Base-by-base conservation (phyloP, 2,888 invertebrate genomes). In the Cosmorhoe ocellata region DNA sequence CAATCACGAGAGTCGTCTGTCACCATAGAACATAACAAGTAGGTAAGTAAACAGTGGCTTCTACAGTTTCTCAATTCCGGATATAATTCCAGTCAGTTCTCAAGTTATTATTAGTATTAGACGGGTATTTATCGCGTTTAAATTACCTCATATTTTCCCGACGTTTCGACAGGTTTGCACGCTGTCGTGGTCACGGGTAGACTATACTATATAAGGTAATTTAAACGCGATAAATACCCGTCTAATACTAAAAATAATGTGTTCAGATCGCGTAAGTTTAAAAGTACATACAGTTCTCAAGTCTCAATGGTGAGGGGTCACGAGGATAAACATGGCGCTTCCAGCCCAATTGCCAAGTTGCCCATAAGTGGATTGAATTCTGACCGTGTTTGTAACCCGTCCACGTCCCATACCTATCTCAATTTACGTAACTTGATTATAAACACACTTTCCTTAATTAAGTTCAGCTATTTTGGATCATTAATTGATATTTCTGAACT, bases 301-400 rank as follows among this genome's bases (percentile, higher is more conserved):
- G 72, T 68, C 68, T 60, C 71, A 70, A 73, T 72, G 74, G 78
- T 77, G 70, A 66, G 76, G 78, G 79, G 78, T 81, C 79, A 81
- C 60, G 72, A 71, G 75, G 74, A 80, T 76, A 81, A 84, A 83
- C 78, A 82, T 58, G 65, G 67, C 74, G 68, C 64, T 79, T 76
- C 69, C 75, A 75, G 70, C 71, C 75, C 78, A 74, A 80, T 77
- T 74, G 75, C 74, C 66, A 78, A 80, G 79, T 81, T 78, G 64
- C 62, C 71, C 70, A 75, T 82, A 81, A 84, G 82, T 82, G 79
- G 77, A 84, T 84, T 82, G 77, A 76, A 76, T 80, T 73, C 66
- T 56, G 65, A 52, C 60, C 63, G 63, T 67, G 71, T 71, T 71
- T 63, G 64, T 67, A 70, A 64, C 66, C 48, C 54, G 55, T 67